Evolutionary conservation across 2,888 invertebrate species (phyloP), one percentile per base, ranked within the genome.

Genomic region (Labia minor): DNA sequence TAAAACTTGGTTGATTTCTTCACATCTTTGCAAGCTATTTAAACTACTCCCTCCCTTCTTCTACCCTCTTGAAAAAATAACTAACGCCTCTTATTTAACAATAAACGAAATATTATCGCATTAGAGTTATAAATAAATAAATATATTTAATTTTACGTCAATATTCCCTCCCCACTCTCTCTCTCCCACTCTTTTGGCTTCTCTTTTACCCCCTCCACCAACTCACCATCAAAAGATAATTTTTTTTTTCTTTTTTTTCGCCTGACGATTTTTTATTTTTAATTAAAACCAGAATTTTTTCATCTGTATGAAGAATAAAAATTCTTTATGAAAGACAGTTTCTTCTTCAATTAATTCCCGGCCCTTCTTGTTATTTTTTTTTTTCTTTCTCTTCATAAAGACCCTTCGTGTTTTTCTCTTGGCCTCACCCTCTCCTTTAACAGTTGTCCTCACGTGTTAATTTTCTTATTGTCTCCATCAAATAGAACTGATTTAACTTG

Each of bases 241-340:
- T 33, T 33, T 66, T 66, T 62, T 66, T 20, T 20, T 63, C 37
- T 11, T n/a, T 63, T 63, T 63, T 63, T 18, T 63, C 63, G 14
- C n/a, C 16, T 63, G 19, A 16, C n/a, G 63, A 19, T 63, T n/a
- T 11, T 21, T 19, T 63, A 63, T 20, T 63, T 63, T 63, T 20
- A n/a, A n/a, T n/a, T n/a, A n/a, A n/a, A n/a, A n/a, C n/a, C n/a
- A n/a, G n/a, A n/a, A n/a, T n/a, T n/a, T n/a, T n/a, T n/a, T n/a
- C n/a, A n/a, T n/a, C n/a, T n/a, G n/a, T n/a, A n/a, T n/a, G n/a
- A n/a, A n/a, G n/a, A n/a, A n/a, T n/a, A n/a, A n/a, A n/a, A n/a
- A n/a, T n/a, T n/a, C n/a, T n/a, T n/a, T n/a, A n/a, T n/a, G n/a
- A n/a, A n/a, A n/a, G n/a, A n/a, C n/a, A n/a, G n/a, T n/a, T n/a